Evolutionary conservation across 2,113 vertebrate species (phyloP).

Genomic region (Leucosticte australis): DNA sequence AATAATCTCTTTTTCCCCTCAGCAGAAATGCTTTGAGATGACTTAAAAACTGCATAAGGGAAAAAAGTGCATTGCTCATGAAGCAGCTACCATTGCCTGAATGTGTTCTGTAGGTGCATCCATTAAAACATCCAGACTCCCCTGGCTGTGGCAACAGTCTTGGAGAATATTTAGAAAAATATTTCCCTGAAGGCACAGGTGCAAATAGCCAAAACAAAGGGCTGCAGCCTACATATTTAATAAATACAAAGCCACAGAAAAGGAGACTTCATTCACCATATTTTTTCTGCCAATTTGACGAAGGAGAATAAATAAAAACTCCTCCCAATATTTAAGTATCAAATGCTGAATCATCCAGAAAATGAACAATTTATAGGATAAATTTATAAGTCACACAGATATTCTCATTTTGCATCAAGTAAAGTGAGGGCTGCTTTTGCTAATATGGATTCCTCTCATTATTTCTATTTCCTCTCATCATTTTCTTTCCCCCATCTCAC

Average conservation of each 20-base stretch:
- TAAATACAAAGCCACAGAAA: not conserved
- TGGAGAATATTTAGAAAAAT: not conserved
- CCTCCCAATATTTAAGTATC: not conserved
- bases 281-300: not conserved
- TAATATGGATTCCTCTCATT: not conserved
- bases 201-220: not conserved
- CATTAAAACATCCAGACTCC: not conserved
- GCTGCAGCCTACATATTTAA: not conserved
- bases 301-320: not conserved
- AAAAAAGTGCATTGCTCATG: not conserved
- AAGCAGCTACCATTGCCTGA: not conserved
- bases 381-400: not conserved
- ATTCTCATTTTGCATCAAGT: not conserved
- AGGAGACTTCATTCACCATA: not conserved
- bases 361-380: not conserved
- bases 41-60: not conserved
- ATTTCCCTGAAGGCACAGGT: not conserved
- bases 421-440: not conserved
- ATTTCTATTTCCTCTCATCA: not conserved
- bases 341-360: not conserved
- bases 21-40: not conserved
- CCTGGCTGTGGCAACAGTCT: not conserved
- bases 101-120: not conserved
- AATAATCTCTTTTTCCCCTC: not conserved
- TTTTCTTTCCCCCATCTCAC: not conserved